Conservation (phyloP, 2,797 vertebrate species). For the Mastacembelus armatus region DNA sequence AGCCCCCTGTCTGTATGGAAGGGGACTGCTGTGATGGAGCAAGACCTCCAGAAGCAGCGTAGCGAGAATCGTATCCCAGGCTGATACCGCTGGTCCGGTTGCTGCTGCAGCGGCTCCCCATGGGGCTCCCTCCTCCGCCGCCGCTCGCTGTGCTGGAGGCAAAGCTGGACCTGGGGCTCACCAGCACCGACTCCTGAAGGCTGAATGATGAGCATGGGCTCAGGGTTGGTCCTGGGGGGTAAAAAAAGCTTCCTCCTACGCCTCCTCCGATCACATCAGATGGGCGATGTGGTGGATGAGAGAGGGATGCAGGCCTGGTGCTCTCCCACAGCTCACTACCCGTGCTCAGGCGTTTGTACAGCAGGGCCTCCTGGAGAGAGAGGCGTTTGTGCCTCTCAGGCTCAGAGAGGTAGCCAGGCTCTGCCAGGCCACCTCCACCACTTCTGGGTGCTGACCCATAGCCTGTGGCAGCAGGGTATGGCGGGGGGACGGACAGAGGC, state of each 20-base stretch:
- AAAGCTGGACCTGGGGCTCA: constrained; percentile 90
- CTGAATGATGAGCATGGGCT: constrained; percentile 89
- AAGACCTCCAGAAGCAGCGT: constrained; percentile 75
- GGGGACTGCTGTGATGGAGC: constrained; percentile 78
- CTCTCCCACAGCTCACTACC: constrained; percentile 85
- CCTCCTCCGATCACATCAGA: constrained; percentile 70
- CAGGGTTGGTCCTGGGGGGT: constrained; percentile 77
- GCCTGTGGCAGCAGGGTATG: constrained; percentile 61
- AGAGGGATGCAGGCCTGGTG: constrained; percentile 80
- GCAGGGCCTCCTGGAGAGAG: constrained; percentile 87
- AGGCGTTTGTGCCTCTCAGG: constrained; percentile 85
- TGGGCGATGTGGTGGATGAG: constrained; percentile 78
- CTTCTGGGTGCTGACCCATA: constrained; percentile 70
- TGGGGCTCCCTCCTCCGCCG: constrained; percentile 84
- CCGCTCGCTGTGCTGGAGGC: constrained; percentile 90
- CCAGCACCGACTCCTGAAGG: constrained; percentile 86
- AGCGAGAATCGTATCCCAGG: constrained; percentile 89
- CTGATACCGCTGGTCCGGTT: constrained; percentile 93
- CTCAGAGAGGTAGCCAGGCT: constrained; percentile 78
- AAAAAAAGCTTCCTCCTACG: constrained; percentile 75
- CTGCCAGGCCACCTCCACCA: constrained; percentile 53
- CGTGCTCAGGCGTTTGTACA: constrained; percentile 85
- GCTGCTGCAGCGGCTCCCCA: constrained; percentile 89
- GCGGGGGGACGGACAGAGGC: constrained; percentile 69
- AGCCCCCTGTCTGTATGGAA: constrained; percentile 66